Evolutionary conservation across 2,888 invertebrate genomes (phyloP), one percentile per base, ranked within the genome.

Genomic region (Argyra leucocephala): DNA sequence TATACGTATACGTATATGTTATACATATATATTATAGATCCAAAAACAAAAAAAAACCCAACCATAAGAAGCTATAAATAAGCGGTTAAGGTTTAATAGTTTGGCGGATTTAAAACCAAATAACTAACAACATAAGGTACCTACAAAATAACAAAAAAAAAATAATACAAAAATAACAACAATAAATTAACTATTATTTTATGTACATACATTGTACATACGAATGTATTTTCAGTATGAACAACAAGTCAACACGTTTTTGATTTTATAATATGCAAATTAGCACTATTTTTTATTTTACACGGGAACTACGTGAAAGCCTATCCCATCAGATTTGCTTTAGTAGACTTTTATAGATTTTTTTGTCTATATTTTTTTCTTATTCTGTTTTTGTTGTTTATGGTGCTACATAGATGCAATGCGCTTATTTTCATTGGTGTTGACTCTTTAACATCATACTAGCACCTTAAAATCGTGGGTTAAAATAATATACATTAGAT

Each of bases 201-300:
- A n/a, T n/a, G n/a, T n/a, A n/a, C n/a, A n/a, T n/a, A n/a, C n/a
- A n/a, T n/a, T 26, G 26, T 26, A 31, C 12, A 31, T 6, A 31
- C 18, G 48, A 18, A 3, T 48, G 48, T 48, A 48, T 37, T 37
- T 37, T 26, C 12, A 48, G 48, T 48, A 12, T 48, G 15, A 48
- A 48, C 48, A 48, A 48, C 48, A 48, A 48, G 48, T 48, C 48
- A 48, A 48, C 48, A 48, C 48, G 48, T 48, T 48, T 48, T 48
- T 48, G 48, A 48, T 48, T 48, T 48, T 48, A 48, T 48, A 48
- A 48, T 48, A 48, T 48, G 48, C 48, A 48, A 48, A 48, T 48
- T 48, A 48, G 48, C 48, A 48, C 48, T 48, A 48, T 48, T 48
- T 48, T 48, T 48, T 5, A 48, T 48, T 48, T 48, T 48, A 48